phyloP scores from a whole-genome alignment of 2,113 vertebrate species.

The Mirounga angustirostris region DNA sequence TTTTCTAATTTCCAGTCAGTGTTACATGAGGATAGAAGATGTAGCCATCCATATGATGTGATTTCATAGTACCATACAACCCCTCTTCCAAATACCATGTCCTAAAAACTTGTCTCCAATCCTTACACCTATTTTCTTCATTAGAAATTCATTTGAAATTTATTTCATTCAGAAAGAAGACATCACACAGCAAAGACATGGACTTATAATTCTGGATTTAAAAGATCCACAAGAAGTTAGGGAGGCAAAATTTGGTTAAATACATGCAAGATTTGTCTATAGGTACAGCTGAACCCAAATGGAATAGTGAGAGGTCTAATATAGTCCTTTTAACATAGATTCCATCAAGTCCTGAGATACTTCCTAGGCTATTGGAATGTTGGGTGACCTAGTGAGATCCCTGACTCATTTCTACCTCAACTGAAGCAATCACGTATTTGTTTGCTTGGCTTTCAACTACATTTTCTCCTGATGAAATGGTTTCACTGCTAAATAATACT shows the following conservation, averaged over 20 bases:
- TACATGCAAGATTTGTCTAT: not conserved
- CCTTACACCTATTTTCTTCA: not conserved
- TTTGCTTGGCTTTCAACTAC: not conserved
- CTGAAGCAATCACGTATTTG: not conserved
- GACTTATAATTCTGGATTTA: not conserved
- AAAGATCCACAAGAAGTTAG: not conserved
- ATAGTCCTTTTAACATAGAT: not conserved
- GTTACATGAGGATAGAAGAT: not conserved
- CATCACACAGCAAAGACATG: not conserved
- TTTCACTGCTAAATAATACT: not conserved
- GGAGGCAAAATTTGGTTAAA: not conserved
- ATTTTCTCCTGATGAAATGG: slow-evolving; percentile 17
- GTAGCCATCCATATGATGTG: not conserved
- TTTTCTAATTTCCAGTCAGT: not conserved
- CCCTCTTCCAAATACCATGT: not conserved
- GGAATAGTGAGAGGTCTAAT: not conserved
- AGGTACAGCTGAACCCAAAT: not conserved
- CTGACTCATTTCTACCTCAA: not conserved
- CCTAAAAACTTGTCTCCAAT: not conserved
- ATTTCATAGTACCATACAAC: not conserved
- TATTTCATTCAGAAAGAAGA: not conserved
- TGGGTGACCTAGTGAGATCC: not conserved
- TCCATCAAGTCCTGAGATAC: not conserved
- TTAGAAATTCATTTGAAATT: not conserved
- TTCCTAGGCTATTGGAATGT: not conserved